phyloP scores from a whole-genome alignment of 2,888 invertebrate species.

The Hyles lineata region DNA sequence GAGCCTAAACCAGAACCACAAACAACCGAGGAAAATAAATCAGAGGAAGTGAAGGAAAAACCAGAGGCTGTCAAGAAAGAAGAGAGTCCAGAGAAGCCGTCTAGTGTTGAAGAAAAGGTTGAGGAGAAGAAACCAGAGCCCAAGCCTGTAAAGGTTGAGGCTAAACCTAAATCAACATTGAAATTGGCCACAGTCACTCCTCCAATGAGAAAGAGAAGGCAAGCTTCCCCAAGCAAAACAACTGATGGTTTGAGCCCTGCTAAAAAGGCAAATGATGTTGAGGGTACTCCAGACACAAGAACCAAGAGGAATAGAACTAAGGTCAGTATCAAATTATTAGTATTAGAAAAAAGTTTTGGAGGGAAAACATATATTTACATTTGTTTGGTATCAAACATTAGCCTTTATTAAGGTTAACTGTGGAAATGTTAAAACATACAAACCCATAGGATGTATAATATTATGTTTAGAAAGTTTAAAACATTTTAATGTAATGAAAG shows the following conservation, averaged over 20 bases:
- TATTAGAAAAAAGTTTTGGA: not conserved
- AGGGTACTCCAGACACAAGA: constrained; percentile 72
- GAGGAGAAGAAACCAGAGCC: constrained; percentile 61
- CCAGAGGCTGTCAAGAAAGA: constrained; percentile 50
- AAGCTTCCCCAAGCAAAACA: constrained; percentile 73
- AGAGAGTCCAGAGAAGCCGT: constrained; percentile 46
- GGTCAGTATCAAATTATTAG: constrained; percentile 55
- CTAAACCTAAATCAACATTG: constrained; percentile 78
- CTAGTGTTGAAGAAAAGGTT: constrained; percentile 63
- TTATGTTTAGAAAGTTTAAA: too few relatives aligned
- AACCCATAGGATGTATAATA: too few relatives aligned
- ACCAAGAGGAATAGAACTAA: constrained; percentile 78
- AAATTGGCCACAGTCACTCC: constrained; percentile 85
- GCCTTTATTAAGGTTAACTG: too few relatives aligned
- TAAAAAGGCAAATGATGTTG: constrained; percentile 69
- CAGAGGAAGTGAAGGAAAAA: constrained; percentile 53
- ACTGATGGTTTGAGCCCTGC: constrained; percentile 65
- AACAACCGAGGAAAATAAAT: constrained; percentile 52
- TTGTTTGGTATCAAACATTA: not conserved
- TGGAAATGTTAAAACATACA: too few relatives aligned
- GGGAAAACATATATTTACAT: not conserved
- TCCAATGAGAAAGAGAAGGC: constrained; percentile 83
- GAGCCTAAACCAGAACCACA: constrained; percentile 56
- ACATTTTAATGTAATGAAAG: too few relatives aligned
- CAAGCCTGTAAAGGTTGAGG: constrained; percentile 64